These are phyloP conservation scores for Melikaiella ostensackeni DNA, from an alignment of 2,888 invertebrate species.

Conservation along the genomic window DNA sequence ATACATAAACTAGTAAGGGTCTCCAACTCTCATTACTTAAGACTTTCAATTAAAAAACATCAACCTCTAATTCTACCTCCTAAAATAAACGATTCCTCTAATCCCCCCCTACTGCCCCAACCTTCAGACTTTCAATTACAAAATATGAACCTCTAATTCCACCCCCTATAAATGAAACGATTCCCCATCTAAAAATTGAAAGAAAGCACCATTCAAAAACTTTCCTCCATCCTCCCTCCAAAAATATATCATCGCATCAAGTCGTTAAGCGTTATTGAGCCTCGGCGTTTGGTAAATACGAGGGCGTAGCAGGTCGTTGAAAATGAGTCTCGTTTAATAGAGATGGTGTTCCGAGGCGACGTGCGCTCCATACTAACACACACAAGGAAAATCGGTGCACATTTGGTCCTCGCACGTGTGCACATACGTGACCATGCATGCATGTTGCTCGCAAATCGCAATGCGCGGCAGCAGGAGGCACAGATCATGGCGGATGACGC, in stretches of 20 bases:
- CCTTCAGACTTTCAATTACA: not conserved
- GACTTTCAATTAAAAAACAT: no score
- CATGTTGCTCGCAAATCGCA: slow-evolving; percentile 45
- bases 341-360: slow-evolving; percentile 54
- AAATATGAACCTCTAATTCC: not conserved
- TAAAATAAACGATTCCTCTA: no score
- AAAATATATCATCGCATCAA: not conserved
- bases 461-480: slow-evolving; percentile 76
- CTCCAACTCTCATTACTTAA: no score
- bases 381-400: slow-evolving; percentile 22
- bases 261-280: not conserved
- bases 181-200: not conserved
- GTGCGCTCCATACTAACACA: slow-evolving; percentile 33
- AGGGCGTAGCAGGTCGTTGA: slow-evolving; percentile 35
- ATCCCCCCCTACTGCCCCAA: not conserved
- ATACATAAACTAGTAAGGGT: no score
- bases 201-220: not conserved
- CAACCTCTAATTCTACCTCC: no score
- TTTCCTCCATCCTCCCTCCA: not conserved
- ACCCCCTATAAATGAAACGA: not conserved
- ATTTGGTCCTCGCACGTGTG: slow-evolving; percentile 12
- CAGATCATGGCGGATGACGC: slow-evolving; percentile 77
- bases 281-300: slow-evolving; percentile 5
- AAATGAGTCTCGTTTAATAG: slow-evolving; percentile 65
- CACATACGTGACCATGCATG: slow-evolving; percentile 55